Evolutionary conservation across 2,888 invertebrate species (phyloP).

Genomic region (Hirudinaria manillensis): DNA sequence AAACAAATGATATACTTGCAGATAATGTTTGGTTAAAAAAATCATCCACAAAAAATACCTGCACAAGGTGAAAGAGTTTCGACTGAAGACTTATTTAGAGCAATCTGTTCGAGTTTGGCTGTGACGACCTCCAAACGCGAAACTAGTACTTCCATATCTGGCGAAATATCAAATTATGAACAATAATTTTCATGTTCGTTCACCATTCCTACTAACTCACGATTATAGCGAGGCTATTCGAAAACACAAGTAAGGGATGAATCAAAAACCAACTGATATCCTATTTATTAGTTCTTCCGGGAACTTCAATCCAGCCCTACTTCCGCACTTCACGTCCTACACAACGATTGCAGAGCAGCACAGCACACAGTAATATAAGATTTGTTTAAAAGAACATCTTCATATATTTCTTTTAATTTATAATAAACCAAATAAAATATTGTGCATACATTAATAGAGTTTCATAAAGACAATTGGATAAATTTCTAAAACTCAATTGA

Average conservation of each 20-base stretch:
- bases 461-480: too few relatives aligned
- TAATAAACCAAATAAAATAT: too few relatives aligned
- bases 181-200: background rate
- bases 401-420: too few relatives aligned
- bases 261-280: constrained; percentile 5
- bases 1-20: constrained; percentile 13
- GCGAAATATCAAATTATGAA: background rate
- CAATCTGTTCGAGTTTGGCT: constrained; percentile 36
- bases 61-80: background rate
- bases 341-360: too few relatives aligned
- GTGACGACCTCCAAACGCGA: constrained; percentile 38
- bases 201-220: too few relatives aligned
- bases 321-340: constrained; percentile 4
- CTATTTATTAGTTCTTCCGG: constrained; percentile 3
- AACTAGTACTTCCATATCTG: constrained; percentile 33
- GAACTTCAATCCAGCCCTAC: background rate
- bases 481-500: too few relatives aligned
- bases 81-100: constrained; percentile 20
- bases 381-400: too few relatives aligned
- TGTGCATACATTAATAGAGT: too few relatives aligned
- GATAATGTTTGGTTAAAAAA: constrained; percentile 4
- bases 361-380: too few relatives aligned
- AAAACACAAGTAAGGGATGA: background rate
- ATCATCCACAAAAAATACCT: background rate
- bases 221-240: background rate